Evolutionary conservation across 2,888 invertebrate species (phyloP).

Genomic region (Diarsia rubi): DNA sequence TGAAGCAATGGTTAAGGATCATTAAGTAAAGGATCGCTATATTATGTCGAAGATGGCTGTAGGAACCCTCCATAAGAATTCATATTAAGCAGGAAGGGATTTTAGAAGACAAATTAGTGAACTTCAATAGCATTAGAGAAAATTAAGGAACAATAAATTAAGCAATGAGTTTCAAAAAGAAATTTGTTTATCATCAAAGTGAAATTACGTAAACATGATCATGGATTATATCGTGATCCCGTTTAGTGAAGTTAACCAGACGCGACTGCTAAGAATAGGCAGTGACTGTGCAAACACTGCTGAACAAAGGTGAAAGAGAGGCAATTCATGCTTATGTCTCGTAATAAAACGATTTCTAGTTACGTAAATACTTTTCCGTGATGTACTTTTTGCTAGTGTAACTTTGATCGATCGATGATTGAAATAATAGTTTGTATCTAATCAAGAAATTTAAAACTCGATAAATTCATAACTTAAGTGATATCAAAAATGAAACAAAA

Average conservation of each 20-base stretch:
- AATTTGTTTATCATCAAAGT: constrained; percentile 29
- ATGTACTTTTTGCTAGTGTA: constrained; percentile 33
- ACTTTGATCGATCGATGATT: constrained; percentile 23
- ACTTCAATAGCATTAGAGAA: constrained; percentile 33
- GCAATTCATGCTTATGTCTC: constrained; percentile 63
- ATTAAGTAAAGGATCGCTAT: constrained; percentile 21
- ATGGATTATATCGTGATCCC: constrained; percentile 61
- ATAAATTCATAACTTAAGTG: not conserved
- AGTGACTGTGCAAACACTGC: constrained; percentile 71
- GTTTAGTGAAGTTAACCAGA: constrained; percentile 65
- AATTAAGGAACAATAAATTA: constrained; percentile 16
- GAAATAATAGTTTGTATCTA: constrained; percentile 17
- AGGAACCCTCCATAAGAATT: constrained; percentile 11
- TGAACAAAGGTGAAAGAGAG: constrained; percentile 68
- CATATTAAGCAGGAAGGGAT: constrained; percentile 27
- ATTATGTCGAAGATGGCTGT: constrained; percentile 13
- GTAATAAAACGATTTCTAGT: constrained; percentile 69
- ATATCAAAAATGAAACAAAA: not conserved
- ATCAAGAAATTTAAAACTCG: constrained; percentile 7
- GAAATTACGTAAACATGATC: constrained; percentile 58
- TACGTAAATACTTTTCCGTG: constrained; percentile 64
- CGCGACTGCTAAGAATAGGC: constrained; percentile 62
- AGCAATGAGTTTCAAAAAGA: constrained; percentile 15
- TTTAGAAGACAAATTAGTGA: constrained; percentile 32
- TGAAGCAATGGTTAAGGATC: constrained; percentile 23